These are phyloP conservation scores for Julus scanicus DNA, from an alignment of 2,888 invertebrate genomes.

Conservation along the genomic window DNA sequence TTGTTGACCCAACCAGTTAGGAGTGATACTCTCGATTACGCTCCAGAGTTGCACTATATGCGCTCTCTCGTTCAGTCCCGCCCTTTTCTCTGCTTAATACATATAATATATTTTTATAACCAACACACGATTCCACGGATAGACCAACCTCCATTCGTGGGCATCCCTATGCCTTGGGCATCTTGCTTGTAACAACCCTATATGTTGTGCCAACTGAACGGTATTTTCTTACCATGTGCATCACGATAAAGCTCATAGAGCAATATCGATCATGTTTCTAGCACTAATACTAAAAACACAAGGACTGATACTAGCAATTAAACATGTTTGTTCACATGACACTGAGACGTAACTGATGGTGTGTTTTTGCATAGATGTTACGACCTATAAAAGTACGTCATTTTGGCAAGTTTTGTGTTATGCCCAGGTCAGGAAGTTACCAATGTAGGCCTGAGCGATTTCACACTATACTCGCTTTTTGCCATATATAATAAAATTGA, in stretches of 20 bases:
- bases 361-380: too few species aligned
- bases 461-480: neutral
- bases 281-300: neutral
- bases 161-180: neutral
- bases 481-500: neutral
- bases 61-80: conserved; percentile 22
- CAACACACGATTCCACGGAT: neutral
- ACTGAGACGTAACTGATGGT: too few species aligned
- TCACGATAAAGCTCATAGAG: neutral
- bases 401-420: neutral
- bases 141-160: neutral
- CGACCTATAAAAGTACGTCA: too few species aligned
- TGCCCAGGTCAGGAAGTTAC: neutral
- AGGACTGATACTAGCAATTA: neutral
- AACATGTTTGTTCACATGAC: too few species aligned
- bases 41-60: neutral
- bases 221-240: neutral
- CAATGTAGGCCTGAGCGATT: neutral
- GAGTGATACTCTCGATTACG: conserved; percentile 42
- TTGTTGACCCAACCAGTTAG: conserved; percentile 30
- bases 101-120: conserved; percentile 42
- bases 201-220: neutral
- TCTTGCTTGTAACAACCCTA: neutral
- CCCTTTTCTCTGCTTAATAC: conserved; percentile 31
- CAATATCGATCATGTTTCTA: neutral